Base-by-base conservation (phyloP, 2,113 vertebrate species). In the Syngnathus typhle region DNA sequence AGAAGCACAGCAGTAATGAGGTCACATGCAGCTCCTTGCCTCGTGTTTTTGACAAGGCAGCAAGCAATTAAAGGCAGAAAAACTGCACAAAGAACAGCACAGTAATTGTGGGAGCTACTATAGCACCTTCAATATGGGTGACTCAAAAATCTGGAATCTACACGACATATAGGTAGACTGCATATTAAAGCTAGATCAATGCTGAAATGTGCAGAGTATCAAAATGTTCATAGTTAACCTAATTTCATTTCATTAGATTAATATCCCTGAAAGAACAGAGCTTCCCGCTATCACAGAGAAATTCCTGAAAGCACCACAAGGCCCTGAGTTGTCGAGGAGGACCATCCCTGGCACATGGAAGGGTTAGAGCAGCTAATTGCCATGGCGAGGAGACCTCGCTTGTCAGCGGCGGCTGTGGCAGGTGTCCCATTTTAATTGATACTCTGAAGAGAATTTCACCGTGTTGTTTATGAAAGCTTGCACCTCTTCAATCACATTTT, bases 381-480 rank as follows among this genome's bases (percentile, higher is more conserved):
- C 1, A 65, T 6, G 68, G 67, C 68, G 47, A 60, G 63, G 63
- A 67, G 64, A 55, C 60, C 44, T 44, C 44, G 77, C 55, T 46
- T 43, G 23, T 51, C 11, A 60, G 56, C 21, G 21, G 51, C 16
- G 47, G 16, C 39, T 18, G 39, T 19, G 77, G 70, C 81, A 83
- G 81, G 86, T 81, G 80, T 68, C 70, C 47, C 37, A 13, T 19
- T 75, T 80, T 80, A 84, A 88, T 84, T 74, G 75, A 74, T 64
- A 76, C 79, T 77, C 71, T 74, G 51, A 70, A 81, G 74, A 41
- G 68, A 68, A 43, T 82, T 79, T 38, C 64, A 69, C 76, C 73
- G 74, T 78, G 75, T 78, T 67, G 71, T 84, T 86, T 67, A 72
- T 75, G 73, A 72, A 61, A 65, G 72, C 58, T 63, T 3, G 36